Base-by-base conservation (phyloP, 2,797 vertebrate species). In the Oreonectes daqikongensis region DNA sequence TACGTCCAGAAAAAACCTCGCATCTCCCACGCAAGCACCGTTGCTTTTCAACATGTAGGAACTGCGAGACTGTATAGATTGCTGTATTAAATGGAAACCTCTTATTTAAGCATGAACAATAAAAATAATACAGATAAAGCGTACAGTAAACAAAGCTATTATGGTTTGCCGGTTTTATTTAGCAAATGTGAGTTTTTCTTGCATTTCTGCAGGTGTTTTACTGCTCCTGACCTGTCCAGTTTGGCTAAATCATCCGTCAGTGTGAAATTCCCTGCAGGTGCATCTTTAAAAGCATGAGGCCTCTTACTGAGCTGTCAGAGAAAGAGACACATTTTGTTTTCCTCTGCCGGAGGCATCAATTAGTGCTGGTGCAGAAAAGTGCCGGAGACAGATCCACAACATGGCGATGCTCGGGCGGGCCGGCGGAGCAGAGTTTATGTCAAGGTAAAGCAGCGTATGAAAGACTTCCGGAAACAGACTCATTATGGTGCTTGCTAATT, bases 271-370 rank as follows among this genome's bases (percentile, higher is more conserved):
- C 81, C 80, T 71, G 73, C 77, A 84, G 85, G 80, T 77, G 80
- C 82, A 35, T 80, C 79, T 77, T 83, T 77, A 68, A 83, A 83
- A 71, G 79, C 64, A 78, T 71, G 65, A 71, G 78, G 61, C 69
- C 82, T 81, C 80, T 79, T 69, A 30, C 64, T 59, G 69, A 82
- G 40, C 82, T 50, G 85, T 84, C 85, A 87, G 38, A 75, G 60
- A 82, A 68, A 79, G 83, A 88, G 72, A 78, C 73, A 79, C 69
- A 65, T 26, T 35, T 79, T 82, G 81, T 69, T 72, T 76, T 77
- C 72, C 77, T 79, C 77, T 40, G 77, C 82, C 77, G 53, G 71
- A 71, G 83, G 87, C 84, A 80, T 88, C 85, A 89, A 86, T 90
- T 90, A 90, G 82, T 79, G 69, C 60, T 76, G 75, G 60, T 81